phyloP scores from a whole-genome alignment of 2,888 invertebrate species.

The Troides helena region DNA sequence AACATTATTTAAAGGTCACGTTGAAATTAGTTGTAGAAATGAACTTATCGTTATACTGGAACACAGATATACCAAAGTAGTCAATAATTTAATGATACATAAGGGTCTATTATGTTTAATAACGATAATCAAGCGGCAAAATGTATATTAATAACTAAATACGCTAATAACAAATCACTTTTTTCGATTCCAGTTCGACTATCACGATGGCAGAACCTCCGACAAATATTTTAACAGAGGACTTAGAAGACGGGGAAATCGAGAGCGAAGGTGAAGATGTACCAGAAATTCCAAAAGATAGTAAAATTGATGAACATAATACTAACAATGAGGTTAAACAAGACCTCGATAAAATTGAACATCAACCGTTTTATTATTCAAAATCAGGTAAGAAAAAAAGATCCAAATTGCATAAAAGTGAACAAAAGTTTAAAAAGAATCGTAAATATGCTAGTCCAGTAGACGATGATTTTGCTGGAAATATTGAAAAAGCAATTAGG shows the following conservation, averaged over 20 bases:
- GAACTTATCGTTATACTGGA: not conserved
- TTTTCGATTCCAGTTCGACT: constrained; percentile 63
- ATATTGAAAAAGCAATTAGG: constrained; percentile 88
- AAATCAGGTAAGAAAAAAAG: constrained; percentile 79
- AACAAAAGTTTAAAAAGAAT: constrained; percentile 73
- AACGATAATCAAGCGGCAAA: not conserved
- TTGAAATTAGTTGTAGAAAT: not conserved
- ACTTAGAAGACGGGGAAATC: constrained; percentile 93
- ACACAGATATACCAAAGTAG: too few species aligned
- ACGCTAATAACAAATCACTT: constrained; percentile 28
- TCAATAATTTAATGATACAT: too few species aligned
- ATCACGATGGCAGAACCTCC: constrained; percentile 60
- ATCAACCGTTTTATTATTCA: constrained; percentile 57
- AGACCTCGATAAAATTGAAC: constrained; percentile 44
- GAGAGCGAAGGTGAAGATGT: constrained; percentile 80
- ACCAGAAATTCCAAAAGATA: constrained; percentile 47
- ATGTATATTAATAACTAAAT: not conserved
- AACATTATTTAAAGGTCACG: not conserved
- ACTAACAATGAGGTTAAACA: constrained; percentile 36
- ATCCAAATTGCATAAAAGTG: constrained; percentile 70
- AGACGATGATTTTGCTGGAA: constrained; percentile 88
- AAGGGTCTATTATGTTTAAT: not conserved
- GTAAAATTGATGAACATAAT: constrained; percentile 45
- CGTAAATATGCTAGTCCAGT: constrained; percentile 63
- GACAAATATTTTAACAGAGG: constrained; percentile 64